Conservation (phyloP, 2,113 vertebrate genomes). For the Halcyon malimbica region DNA sequence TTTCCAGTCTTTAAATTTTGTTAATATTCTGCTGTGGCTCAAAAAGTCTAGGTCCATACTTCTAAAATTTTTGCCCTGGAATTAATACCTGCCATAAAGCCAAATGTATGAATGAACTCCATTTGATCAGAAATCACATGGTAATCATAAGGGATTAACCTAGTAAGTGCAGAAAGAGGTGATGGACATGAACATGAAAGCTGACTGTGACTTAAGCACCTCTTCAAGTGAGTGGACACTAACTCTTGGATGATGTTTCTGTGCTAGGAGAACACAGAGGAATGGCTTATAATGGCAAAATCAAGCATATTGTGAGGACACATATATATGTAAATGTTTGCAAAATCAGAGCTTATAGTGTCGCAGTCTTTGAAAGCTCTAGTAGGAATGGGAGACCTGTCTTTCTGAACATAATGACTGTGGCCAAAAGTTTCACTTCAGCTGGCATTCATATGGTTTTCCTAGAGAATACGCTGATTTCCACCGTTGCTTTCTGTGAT, state of each 20-base stretch:
- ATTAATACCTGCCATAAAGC: neutral
- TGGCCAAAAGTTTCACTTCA: neutral
- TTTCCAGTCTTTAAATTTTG: neutral
- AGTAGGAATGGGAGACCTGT: neutral
- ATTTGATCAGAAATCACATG: neutral
- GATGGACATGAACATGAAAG: neutral
- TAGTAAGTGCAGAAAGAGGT: neutral
- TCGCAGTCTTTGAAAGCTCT: neutral
- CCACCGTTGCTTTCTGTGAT: neutral
- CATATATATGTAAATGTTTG: neutral
- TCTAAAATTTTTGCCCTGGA: neutral
- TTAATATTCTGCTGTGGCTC: neutral
- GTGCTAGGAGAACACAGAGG: neutral
- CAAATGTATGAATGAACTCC: neutral
- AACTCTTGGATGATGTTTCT: neutral
- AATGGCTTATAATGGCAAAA: neutral
- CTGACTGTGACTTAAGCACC: neutral
- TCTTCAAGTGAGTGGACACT: neutral
- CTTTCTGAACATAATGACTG: neutral
- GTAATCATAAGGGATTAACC: neutral
- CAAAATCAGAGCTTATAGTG: neutral
- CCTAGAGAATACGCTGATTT: neutral
- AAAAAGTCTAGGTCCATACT: neutral
- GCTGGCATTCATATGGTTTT: neutral
- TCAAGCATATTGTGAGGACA: neutral